phyloP scores from a whole-genome alignment of 2,113 vertebrate genomes.

The Synodontis membranacea region DNA sequence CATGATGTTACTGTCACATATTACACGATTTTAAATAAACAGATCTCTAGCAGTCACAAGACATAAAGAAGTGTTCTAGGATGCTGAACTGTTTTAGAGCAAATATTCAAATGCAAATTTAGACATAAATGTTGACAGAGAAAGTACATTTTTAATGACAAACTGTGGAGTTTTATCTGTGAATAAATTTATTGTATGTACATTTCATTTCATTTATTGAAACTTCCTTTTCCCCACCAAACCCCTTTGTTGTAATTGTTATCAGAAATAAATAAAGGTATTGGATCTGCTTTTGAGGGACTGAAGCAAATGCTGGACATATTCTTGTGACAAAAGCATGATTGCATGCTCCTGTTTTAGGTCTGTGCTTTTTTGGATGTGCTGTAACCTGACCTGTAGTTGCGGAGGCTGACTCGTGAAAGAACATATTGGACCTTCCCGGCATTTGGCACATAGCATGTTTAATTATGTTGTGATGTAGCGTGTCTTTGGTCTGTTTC shows the following conservation, averaged over 20 bases:
- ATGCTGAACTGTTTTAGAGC: not conserved
- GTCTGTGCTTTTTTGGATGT: slow-evolving; percentile 48
- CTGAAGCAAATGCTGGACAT: slow-evolving; percentile 14
- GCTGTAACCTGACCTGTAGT: slow-evolving; percentile 48
- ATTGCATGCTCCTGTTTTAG: slow-evolving; percentile 35
- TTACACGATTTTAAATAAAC: not conserved
- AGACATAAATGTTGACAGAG: not conserved
- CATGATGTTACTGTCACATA: not conserved
- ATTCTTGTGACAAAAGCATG: slow-evolving; percentile 46
- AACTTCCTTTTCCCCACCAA: no score
- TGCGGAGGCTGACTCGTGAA: slow-evolving; percentile 19
- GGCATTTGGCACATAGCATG: slow-evolving; percentile 30
- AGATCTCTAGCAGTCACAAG: not conserved
- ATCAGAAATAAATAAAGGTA: not conserved
- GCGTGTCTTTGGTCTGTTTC: slow-evolving; percentile 17
- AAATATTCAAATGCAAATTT: not conserved
- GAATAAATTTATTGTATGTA: not conserved
- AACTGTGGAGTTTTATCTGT: not conserved
- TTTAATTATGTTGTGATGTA: slow-evolving; percentile 3
- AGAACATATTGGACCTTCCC: slow-evolving; percentile 33
- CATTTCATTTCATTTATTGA: not conserved
- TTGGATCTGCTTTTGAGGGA: slow-evolving; percentile 23
- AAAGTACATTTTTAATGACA: not conserved
- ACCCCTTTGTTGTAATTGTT: not conserved
- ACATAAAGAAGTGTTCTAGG: not conserved